Conservation (phyloP, 2,888 invertebrate genomes). For the Nomada ruficornis region DNA sequence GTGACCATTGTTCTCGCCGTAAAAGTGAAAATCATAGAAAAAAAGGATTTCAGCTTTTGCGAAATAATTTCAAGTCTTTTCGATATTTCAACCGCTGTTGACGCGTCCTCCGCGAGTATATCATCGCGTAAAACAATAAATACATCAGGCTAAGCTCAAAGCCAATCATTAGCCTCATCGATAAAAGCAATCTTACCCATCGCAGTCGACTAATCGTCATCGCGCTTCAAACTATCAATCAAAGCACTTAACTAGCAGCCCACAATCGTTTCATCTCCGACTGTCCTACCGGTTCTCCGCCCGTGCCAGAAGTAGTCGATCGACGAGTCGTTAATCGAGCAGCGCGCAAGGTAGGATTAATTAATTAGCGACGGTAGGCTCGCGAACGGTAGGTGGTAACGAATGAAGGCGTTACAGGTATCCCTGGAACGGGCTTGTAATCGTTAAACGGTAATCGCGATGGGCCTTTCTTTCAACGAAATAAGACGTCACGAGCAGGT, state of each 20-base stretch:
- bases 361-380: conserved; percentile 66
- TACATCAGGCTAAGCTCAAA: too few relatives aligned
- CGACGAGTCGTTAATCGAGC: conserved; percentile 64
- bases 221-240: conserved; percentile 11
- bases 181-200: neutral
- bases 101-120: too few relatives aligned
- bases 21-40: too few relatives aligned
- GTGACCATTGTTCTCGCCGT: too few relatives aligned
- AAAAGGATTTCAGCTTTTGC: too few relatives aligned
- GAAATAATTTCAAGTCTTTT: too few relatives aligned
- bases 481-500: conserved; percentile 80
- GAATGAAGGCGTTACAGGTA: conserved; percentile 73
- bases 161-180: neutral
- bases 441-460: conserved; percentile 75
- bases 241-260: conserved; percentile 14
- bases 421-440: conserved; percentile 71
- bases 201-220: neutral
- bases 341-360: conserved; percentile 65
- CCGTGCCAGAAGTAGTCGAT: conserved; percentile 43
- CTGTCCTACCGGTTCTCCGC: conserved; percentile 47
- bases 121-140: too few relatives aligned
- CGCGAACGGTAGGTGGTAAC: conserved; percentile 70
- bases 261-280: conserved; percentile 46
- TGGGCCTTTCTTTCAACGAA: conserved; percentile 62
- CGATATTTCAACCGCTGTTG: too few relatives aligned